phyloP scores from a whole-genome alignment of 2,888 invertebrate species.

The Scaptomyza flava region DNA sequence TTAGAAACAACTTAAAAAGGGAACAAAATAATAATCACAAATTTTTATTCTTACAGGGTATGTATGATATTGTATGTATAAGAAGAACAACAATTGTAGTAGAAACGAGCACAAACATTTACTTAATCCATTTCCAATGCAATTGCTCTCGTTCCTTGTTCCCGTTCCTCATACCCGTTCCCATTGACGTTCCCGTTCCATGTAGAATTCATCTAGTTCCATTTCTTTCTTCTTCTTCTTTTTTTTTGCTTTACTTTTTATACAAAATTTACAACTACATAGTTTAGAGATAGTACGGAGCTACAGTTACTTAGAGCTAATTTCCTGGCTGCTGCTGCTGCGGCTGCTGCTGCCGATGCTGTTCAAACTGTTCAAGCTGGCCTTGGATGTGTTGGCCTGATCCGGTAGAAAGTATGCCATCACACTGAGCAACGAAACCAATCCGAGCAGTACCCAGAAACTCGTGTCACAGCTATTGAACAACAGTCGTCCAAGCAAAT shows the following conservation, averaged over 20 bases:
- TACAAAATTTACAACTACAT: constrained; percentile 23
- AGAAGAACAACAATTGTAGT: constrained; percentile 25
- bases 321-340: constrained; percentile 14
- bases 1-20: too few species aligned
- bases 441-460: constrained; percentile 65
- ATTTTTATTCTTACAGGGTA: constrained; percentile 20
- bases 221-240: neutral
- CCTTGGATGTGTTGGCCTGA: constrained; percentile 17
- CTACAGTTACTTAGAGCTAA: constrained; percentile 44
- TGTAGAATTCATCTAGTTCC: constrained; percentile 34
- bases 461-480: constrained; percentile 68
- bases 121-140: constrained; percentile 78
- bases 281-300: constrained; percentile 24
- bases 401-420: constrained; percentile 72
- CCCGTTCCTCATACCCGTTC: constrained; percentile 20
- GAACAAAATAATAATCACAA: too few species aligned
- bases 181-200: constrained; percentile 38
- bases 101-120: constrained; percentile 74
- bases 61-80: neutral
- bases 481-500: constrained; percentile 74
- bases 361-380: neutral
- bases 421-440: constrained; percentile 44
- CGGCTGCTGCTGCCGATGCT: neutral
- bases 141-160: constrained; percentile 57
- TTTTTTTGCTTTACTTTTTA: constrained; percentile 4